Evolutionary conservation across 1,140 invertebrate species (phyloP), one percentile per base, ranked within the genome.

Genomic region (Eulimnadia texana): DNA sequence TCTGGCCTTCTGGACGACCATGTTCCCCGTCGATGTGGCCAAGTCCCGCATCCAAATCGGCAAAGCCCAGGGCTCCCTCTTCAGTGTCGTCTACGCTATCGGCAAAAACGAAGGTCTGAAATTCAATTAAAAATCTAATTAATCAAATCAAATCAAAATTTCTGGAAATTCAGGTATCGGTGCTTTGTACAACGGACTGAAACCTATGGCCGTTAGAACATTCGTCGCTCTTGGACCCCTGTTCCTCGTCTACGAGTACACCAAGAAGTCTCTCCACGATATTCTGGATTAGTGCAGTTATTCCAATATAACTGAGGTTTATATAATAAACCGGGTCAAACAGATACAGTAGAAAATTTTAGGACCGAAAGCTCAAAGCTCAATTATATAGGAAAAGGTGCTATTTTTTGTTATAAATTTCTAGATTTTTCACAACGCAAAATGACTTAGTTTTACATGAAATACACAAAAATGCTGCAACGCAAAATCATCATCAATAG

Each of bases 11-110:
- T 60, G 58, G 58, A 49, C 33, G 13, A 60, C 58, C 33, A 60
- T 60, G 58, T 60, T 60, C 50, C 58, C 58, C 11, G 58, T 60
- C 20, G 58, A 60, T 27, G 58, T 60, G 23, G 58, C 58, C 3
- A 60, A 60, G 50, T 60, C 58, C 11, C 47, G 58, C 9, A 60
- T 60, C 50, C 58, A 60, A 20, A 50, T 60, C 27, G 58, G 58
- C 16, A 60, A 25, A 13, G 50, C 50, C 1, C 22, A 60, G 20
- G 58, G 58, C 22, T 49, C n/a, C 2, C 33, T 60, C 27, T 50
- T 50, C 20, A 60, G 11, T 16, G 58, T 60, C 28, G 50, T 60
- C 33, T 22, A 50, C 24, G 23, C 47, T 13, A 60, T 60, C 28
- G 58, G 20, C 11, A 60, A 60, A 23, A 33, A 60, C 42, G 58